phyloP scores from a whole-genome alignment of 1,140 invertebrate genomes.

The Epicauta chinensis region DNA sequence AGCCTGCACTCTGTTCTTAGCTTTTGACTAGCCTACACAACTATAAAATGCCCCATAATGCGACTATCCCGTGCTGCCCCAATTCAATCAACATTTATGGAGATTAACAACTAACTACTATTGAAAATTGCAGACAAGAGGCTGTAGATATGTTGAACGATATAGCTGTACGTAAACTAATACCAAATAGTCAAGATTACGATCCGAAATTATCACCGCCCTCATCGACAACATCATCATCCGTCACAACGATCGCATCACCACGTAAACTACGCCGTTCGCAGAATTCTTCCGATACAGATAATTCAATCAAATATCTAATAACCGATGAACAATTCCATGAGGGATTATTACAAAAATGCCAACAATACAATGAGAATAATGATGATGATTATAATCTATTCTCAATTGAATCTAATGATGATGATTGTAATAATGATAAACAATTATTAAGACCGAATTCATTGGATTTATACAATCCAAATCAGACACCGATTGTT shows the following conservation, averaged over 20 bases:
- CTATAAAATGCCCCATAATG: no score
- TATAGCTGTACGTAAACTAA: slow-evolving; percentile 65
- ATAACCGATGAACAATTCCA: slow-evolving; percentile 37
- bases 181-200: slow-evolving; percentile 50
- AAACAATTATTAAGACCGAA: slow-evolving; percentile 42
- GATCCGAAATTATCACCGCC: no score
- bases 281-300: slow-evolving; percentile 40
- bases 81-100: slow-evolving; percentile 24
- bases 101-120: no score
- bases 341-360: slow-evolving; percentile 38
- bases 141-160: slow-evolving; percentile 77
- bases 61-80: no score
- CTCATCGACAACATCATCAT: slow-evolving; percentile 41
- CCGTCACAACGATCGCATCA: slow-evolving; percentile 54
- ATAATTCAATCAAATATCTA: slow-evolving; percentile 20
- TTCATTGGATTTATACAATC: slow-evolving; percentile 48
- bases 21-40: no score
- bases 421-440: slow-evolving; percentile 23
- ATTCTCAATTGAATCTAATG: slow-evolving; percentile 36
- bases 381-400: slow-evolving; percentile 38
- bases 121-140: slow-evolving; percentile 59
- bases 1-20: no score
- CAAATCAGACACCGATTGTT: slow-evolving; percentile 40
- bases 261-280: slow-evolving; percentile 48
- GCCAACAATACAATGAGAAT: slow-evolving; percentile 35